Base-by-base conservation (phyloP, 2,797 vertebrate genomes). In the Crypturellus tataupa region DNA sequence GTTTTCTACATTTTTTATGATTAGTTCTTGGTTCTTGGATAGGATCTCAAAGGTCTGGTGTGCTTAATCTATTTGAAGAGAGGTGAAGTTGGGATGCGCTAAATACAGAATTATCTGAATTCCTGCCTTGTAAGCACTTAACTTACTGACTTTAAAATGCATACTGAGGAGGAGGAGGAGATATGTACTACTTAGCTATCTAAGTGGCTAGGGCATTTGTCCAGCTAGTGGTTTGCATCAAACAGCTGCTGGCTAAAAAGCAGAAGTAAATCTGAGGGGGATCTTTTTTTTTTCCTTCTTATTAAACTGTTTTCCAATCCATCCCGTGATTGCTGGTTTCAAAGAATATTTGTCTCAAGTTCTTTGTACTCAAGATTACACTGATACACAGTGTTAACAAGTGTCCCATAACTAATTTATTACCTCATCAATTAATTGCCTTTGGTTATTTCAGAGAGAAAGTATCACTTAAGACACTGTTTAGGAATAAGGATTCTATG, bases 351-450 rank as follows among this genome's bases (percentile, higher is more conserved):
- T 89, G 33, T 59, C 23, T 94, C 29, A 46, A 78, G 49, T 53
- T 92, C 58, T 29, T 68, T 90, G 58, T 49, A 46, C 65, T 89
- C 90, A 80, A 88, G 72, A 90, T 65, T 69, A 46, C 44, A 20
- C 44, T 46, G 84, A 58, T 44, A 55, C 25, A 35, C 12, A 68
- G 31, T 12, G 29, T 29, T 73, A 63, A 42, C n/a, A 60, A 47
- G 65, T 51, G 23, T 71, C 85, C 56, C 87, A 60, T 71, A 33
- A 82, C 42, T 80, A 90, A 80, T 75, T 85, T 71, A 80, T 92
- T 93, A 31, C 75, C 79, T 16, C 37, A 84, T 29, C 8, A 60
- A 11, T 79, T 81, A 63, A 17, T 67, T 69, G 35, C 44, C 51
- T 91, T 91, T 51, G 64, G 17, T n/a, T 78, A 63, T 58, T 95